Evolutionary conservation across 1,140 invertebrate species (phyloP).

Genomic region (Thalassaphorura encarpata): DNA sequence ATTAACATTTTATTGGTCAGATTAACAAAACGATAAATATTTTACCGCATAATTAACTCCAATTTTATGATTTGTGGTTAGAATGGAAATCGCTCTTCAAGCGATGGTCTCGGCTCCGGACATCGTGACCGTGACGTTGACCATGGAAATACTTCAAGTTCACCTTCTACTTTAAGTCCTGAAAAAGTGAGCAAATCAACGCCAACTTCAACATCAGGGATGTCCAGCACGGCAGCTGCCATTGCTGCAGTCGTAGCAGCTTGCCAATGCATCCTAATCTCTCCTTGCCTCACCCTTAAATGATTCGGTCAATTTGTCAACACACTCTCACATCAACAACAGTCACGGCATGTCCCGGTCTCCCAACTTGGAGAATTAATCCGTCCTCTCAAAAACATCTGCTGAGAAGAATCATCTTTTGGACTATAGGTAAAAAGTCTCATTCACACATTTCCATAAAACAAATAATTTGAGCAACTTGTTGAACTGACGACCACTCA

Average conservation of each 20-base stretch:
- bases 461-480: no score
- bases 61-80: no score
- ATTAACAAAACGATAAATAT: neutral
- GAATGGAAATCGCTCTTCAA: no score
- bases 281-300: neutral
- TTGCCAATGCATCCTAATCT: neutral
- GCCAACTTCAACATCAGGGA: neutral
- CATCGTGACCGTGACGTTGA: neutral
- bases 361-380: neutral
- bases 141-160: neutral
- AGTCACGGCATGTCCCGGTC: neutral
- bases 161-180: neutral
- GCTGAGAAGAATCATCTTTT: neutral
- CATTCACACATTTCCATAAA: neutral
- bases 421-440: neutral
- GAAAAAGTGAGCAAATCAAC: neutral
- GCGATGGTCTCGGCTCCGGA: neutral
- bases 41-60: no score
- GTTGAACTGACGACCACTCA: no score
- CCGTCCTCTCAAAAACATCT: constrained; percentile 3
- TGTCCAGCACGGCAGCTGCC: neutral
- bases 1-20: neutral
- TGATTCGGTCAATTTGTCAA: neutral
- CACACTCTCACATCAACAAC: neutral
- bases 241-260: neutral